Base-by-base conservation (phyloP, 2,888 invertebrate genomes). In the Julus scandinavius region DNA sequence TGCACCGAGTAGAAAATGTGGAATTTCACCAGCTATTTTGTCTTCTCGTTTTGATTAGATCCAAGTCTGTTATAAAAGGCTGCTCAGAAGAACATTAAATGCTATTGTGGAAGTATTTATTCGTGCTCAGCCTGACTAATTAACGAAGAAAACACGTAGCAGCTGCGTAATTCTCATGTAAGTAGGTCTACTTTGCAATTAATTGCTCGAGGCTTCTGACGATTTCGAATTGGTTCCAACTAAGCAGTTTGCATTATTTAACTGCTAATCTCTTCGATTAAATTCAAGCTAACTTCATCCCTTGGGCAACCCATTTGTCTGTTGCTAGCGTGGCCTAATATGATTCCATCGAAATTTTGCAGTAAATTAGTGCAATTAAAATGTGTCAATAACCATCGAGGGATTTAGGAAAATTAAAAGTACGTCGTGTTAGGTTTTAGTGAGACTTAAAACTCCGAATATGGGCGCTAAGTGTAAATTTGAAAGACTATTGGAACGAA, bases 121-220 rank as follows among this genome's bases (percentile, higher is more conserved):
- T 38, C 9, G 80, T 5, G 80, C 38, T 7, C 11, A 38, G 29
- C 20, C 80, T 80, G 80, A 80, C 29, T 80, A 80, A 80, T 80
- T 80, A 80, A 80, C 29, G 80, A 38, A 80, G 80, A 38, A 29
- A 80, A 80, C 80, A 80, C 29, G n/a, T 7, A 80, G 80, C 80
- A 80, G 80, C 80, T 80, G 80, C 38, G 80, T 80, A 80, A 80
- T 80, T 80, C 80, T 13, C 80, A 80, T 20, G 80, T 80, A 80
- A 80, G 80, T 38, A 38, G 13, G 29, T 38, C 80, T 80, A 9
- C 80, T 80, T 80, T 20, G 80, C 6, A 80, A 80, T 80, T 80
- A 80, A 80, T 80, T 80, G 80, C 80, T 80, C 80, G 11, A 20
- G 38, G 80, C 80, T 80, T 80, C 38, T 13, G 80, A 80, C 20